Base-by-base conservation (phyloP, 2,113 vertebrate species). In the Catharus bicknelli region DNA sequence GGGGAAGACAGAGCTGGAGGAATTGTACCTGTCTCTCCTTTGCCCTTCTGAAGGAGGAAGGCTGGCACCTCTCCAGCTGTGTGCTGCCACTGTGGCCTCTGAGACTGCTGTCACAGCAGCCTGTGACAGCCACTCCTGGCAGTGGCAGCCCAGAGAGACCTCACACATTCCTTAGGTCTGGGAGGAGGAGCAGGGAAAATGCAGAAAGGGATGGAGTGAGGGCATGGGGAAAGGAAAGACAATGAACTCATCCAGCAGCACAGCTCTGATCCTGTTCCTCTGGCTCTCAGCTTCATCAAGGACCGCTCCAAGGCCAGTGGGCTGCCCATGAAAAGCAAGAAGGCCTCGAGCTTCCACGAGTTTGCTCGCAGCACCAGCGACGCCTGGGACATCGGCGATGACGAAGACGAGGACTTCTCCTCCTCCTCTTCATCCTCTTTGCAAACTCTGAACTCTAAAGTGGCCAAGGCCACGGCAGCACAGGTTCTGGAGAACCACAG, bases 341-440 rank as follows among this genome's bases (percentile, higher is more conserved):
- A 91, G 48, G 89, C 89, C 69, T 91, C 89, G 62, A 91, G 89
- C 76, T 91, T 91, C 77, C 89, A 91, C 21, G 89, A 91, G 83
- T 91, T 91, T 51, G 89, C 89, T 55, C 89, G 89, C 83, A 91
- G 83, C 2, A 91, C 89, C 89, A 91, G 89, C 10, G 89, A 91
- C 14, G 89, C 89, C 68, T 91, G 89, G 89, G 89, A 91, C 83
- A 91, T 91, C 2, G 89, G 83, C 9, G 89, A 91, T 30, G 89
- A 91, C 0, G 89, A 91, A 75, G 89, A 91, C 0, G 89, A 91
- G 23, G 89, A 86, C 32, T 91, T 91, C 55, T 86, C 89, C 70
- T 80, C 89, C 42, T 90, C 82, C 16, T 90, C 83, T 36, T 91
- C 75, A 0, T 80, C 83, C 42, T 86, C 89, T 40, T 62, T 91